These are phyloP conservation scores for Sussaba pulchella DNA, from an alignment of 2,888 invertebrate species.

Conservation along the genomic window DNA sequence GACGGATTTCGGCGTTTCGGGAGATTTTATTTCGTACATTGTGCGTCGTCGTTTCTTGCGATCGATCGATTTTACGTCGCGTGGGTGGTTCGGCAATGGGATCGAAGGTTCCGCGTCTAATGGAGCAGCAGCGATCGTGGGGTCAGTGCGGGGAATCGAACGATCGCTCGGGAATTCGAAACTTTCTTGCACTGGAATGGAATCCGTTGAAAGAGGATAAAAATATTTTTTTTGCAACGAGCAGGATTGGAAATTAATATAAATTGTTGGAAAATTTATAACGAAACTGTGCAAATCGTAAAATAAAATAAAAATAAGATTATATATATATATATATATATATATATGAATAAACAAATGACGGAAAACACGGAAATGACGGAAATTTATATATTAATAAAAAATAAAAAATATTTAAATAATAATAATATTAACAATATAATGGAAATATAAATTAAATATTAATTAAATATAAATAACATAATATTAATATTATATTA, in stretches of 20 bases:
- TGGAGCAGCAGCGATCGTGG: neutral
- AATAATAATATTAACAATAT: neutral
- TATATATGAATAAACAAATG: no score
- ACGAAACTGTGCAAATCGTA: neutral
- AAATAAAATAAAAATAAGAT: neutral
- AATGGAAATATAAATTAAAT: no score
- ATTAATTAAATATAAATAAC: no score
- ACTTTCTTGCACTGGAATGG: constrained; percentile 32
- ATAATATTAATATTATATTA: no score
- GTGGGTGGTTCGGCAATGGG: neutral
- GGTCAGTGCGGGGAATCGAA: neutral
- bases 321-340: no score
- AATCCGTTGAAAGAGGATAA: neutral
- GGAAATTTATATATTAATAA: neutral
- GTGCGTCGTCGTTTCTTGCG: constrained; percentile 52
- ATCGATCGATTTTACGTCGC: constrained; percentile 13
- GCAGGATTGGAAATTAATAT: no score
- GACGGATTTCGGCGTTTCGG: constrained; percentile 7
- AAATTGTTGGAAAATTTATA: no score
- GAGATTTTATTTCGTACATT: constrained; percentile 50
- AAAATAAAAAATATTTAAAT: neutral
- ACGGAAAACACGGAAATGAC: no score
- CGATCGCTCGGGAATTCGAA: constrained; percentile 19
- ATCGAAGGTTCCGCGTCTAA: constrained; percentile 7
- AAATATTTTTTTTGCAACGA: no score